phyloP scores from a whole-genome alignment of 2,888 invertebrate genomes.

The Nephrotoma flavescens region DNA sequence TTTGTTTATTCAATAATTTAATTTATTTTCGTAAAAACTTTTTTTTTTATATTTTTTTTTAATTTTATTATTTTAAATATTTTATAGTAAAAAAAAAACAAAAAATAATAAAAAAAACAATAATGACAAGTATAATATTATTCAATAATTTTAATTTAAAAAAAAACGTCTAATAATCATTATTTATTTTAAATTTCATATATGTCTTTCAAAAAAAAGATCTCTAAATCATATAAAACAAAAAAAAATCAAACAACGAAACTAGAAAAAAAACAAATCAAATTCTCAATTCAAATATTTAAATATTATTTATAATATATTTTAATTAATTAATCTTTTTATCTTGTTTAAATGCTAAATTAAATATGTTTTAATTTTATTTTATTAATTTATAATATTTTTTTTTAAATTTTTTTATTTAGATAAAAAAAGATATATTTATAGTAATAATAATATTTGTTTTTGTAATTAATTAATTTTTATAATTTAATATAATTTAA shows the following conservation, averaged over 20 bases:
- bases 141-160: not conserved
- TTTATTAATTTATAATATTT: conserved; percentile 1
- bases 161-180: not conserved
- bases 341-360: not conserved
- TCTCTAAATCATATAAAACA: not conserved
- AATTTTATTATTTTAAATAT: conserved; percentile 3
- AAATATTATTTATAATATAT: not conserved
- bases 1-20: not conserved
- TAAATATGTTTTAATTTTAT: not conserved
- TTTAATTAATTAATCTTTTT: conserved; percentile 1
- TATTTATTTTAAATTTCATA: not conserved
- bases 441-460: not conserved
- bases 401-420: not conserved
- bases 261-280: not conserved
- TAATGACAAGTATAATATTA: not conserved
- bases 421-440: not conserved
- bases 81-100: not conserved
- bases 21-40: not conserved
- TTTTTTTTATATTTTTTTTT: not conserved
- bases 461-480: not conserved
- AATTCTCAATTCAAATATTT: not conserved
- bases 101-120: not conserved
- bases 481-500: not conserved
- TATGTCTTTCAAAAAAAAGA: not conserved
- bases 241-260: not conserved